Percentiles rank a stretch among this genome's conserved stretches.
Evolutionary conservation across 1,140 invertebrate species (phyloP).

Genomic region (Musca vetustissima): DNA sequence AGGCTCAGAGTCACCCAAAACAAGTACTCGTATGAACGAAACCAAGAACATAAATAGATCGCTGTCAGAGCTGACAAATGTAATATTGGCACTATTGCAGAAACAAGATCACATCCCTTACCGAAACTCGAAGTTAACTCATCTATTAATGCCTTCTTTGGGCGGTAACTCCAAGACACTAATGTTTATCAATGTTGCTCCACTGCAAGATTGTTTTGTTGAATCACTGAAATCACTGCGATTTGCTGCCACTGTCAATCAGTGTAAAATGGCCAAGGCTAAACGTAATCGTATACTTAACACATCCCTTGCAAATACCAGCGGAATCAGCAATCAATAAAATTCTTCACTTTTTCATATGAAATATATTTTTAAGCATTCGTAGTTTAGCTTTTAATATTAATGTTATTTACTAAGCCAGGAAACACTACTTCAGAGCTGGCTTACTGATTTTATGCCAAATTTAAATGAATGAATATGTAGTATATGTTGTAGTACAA

Average conservation of each 20-base stretch:
- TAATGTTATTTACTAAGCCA: too few species aligned
- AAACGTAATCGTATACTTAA: constrained; percentile 56
- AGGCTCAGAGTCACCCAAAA: constrained; percentile 90
- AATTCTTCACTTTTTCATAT: not conserved
- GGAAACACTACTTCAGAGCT: too few species aligned
- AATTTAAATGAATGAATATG: too few species aligned
- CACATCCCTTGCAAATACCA: constrained; percentile 24
- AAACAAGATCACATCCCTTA: constrained; percentile 85
- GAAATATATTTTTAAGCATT: not conserved
- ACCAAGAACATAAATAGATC: constrained; percentile 90
- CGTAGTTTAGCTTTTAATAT: too few species aligned
- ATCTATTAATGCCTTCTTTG: constrained; percentile 83
- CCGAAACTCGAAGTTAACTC: constrained; percentile 88
- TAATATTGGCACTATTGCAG: constrained; percentile 80
- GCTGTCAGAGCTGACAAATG: constrained; percentile 81
- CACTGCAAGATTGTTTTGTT: constrained; percentile 77
- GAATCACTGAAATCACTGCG: constrained; percentile 85
- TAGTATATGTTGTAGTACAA: too few species aligned
- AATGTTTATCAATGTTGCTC: constrained; percentile 87
- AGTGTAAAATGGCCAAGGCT: constrained; percentile 65
- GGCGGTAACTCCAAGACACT: constrained; percentile 92
- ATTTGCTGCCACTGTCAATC: constrained; percentile 75
- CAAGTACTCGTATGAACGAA: constrained; percentile 79
- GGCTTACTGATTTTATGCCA: too few species aligned
- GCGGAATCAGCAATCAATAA: constrained; percentile 1